Evolutionary conservation across 2,113 vertebrate species (phyloP), one percentile per base, ranked within the genome.

Genomic region (Monarcha castaneiventris): DNA sequence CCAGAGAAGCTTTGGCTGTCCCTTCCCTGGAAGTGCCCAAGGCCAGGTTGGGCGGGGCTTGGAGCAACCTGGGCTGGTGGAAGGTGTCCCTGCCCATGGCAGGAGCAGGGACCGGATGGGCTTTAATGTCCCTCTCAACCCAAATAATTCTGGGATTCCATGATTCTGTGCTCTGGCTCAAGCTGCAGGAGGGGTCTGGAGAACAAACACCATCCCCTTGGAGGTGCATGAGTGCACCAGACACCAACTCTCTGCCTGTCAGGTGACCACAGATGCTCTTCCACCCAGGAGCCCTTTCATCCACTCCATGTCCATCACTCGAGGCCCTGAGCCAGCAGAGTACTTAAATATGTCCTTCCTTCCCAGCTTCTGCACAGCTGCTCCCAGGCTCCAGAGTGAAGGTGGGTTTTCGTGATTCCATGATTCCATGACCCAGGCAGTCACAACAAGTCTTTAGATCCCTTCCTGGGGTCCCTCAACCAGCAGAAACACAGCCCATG

Each of bases 21-120:
- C 23, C n/a, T 56, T 39, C 29, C 20, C 46, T 75, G 78, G 7
- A 2, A 68, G n/a, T 48, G 62, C 11, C 8, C 54, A 2, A 55
- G 62, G n/a, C 20, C 17, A 19, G 21, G 14, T 0, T 61, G 78
- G 52, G 59, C 0, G 0, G 8, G 16, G 8, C 33, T 74, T 59
- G 61, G 39, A 82, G 25, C 39, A 26, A 0, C 7, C 54, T 82
- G 46, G n/a, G 20, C 0, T 0, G 10, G 62, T 61, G 46, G 20
- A 5, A 75, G 13, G 0, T 30, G 39, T 30, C 32, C 43, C 32
- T 81, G 37, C 17, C 55, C 22, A 6, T 10, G 27, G 7, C 22
- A 74, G 52, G 12, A 21, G 9, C 0, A 1, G 6, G 26, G 0
- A 29, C 4, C 23, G 27, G 37, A 3, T 75, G 44, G 5, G 3